Conservation (phyloP, 37 sponge, comb jelly and placozoan species). For the Eunapius fragilis region DNA sequence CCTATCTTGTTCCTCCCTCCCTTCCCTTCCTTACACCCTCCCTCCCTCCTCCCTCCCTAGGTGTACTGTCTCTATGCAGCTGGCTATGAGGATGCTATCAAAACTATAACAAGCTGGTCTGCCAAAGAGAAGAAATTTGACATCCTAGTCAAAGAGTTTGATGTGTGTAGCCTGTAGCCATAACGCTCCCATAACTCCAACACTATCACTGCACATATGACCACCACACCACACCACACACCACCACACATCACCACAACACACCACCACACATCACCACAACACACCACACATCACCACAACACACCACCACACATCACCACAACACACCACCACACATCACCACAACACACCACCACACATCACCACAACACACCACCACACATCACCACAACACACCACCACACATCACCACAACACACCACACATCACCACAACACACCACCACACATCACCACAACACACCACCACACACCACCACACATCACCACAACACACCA, state of each 20-base stretch:
- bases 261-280: constrained; percentile 20
- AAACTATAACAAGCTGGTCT: constrained; percentile 59
- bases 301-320: background rate
- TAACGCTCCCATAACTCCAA: no score
- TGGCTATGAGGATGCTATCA: constrained; percentile 82
- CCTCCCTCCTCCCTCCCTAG: constrained; percentile 1
- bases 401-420: no score
- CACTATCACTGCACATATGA: background rate
- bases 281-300: background rate
- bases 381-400: no score
- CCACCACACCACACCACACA: constrained; percentile 19
- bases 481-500: background rate
- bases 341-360: background rate
- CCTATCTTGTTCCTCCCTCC: background rate
- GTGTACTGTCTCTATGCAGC: constrained; percentile 80
- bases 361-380: no score
- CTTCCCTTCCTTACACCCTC: background rate
- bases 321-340: constrained; percentile 28
- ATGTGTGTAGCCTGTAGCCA: constrained; percentile 40
- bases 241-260: constrained; percentile 23
- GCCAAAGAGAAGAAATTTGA: constrained; percentile 82
- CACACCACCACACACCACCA: background rate
- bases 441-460: constrained; percentile 4
- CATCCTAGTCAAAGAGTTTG: constrained; percentile 79
- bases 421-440: no score